Conservation (phyloP, 2,888 invertebrate species). For the Marasmarcha lunaedactyla region DNA sequence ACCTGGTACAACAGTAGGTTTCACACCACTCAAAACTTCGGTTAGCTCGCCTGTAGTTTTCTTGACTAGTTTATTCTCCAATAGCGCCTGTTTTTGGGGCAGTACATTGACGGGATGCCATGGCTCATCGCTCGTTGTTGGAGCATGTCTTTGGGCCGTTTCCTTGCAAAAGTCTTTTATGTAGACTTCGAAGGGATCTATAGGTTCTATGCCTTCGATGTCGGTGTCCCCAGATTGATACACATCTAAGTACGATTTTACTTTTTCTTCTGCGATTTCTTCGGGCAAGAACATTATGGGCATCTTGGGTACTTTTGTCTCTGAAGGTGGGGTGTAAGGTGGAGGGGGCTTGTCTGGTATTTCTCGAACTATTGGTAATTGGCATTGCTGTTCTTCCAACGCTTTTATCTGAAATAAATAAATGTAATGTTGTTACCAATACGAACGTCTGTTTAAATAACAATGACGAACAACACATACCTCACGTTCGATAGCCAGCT, state of each 20-base stretch:
- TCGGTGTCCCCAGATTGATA: slow-evolving; percentile 17
- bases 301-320: slow-evolving; percentile 22
- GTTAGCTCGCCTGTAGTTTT: slow-evolving; percentile 29
- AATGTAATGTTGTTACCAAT: too few species aligned
- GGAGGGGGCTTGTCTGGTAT: slow-evolving; percentile 63
- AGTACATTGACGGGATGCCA: slow-evolving; percentile 50
- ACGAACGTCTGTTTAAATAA: too few species aligned
- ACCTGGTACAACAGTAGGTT: slow-evolving; percentile 39
- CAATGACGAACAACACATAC: too few species aligned
- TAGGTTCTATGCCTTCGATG: slow-evolving; percentile 18
- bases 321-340: slow-evolving; percentile 52
- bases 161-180: slow-evolving; percentile 46
- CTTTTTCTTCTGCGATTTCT: slow-evolving; percentile 25
- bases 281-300: slow-evolving; percentile 31
- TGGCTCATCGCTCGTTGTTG: slow-evolving; percentile 35
- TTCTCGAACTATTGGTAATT: slow-evolving; percentile 48
- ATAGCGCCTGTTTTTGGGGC: slow-evolving; percentile 31
- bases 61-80: slow-evolving; percentile 23
- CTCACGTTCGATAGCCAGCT: slow-evolving; percentile 58
- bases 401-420: slow-evolving; percentile 45
- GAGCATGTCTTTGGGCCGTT: slow-evolving; percentile 25
- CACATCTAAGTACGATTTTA: slow-evolving; percentile 12
- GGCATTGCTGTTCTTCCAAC: slow-evolving; percentile 52
- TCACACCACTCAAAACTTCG: slow-evolving; percentile 34
- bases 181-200: slow-evolving; percentile 38